Base-by-base conservation (phyloP, 30 jellyfish, hydroid and myxozoan species). In the Pelagia noctiluca region DNA sequence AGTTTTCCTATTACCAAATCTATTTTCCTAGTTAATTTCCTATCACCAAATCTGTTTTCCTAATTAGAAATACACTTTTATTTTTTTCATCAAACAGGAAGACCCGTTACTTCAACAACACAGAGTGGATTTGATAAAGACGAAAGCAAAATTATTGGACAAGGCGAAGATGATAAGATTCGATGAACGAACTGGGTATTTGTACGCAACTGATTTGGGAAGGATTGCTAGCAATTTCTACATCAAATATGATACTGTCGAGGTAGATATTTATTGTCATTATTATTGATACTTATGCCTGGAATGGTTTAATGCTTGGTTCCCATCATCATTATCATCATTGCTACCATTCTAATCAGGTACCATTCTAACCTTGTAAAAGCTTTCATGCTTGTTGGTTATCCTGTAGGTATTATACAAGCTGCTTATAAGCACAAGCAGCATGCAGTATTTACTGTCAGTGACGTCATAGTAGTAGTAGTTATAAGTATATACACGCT, bases 151-250 rank as follows among this genome's bases (percentile, higher is more conserved):
- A 32, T 37, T 83, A 50, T 81, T 94, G 29, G 97, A 94, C 80
- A 83, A 89, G 57, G 96, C 97, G 8, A 78, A 69, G 48, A 94
- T 94, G 99, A 80, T 94, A 19, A 85, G 99, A 38, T 94, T 82
- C 64, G 97, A 94, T 31, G 96, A 84, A 48, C 63, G 95, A 21
- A 94, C 99, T 0, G 97, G 89, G 11, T 94, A 88, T 47, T 21
- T 94, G 83, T 77, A 83, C 68, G 78, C 97, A 28, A 94, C 99
- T 21, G 94, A 85, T 57, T 90, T 94, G 21, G 99, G 99, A 46
- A 63, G 99, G 76, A 84, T 90, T 71, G 97, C 97, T 22, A 88
- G 97, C 65, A 87, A 94, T 78, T 94, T 57, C 42, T 94, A 94
- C 80, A 88, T 94, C 83, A 94, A 94, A 34, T 85, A 79, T 67